Evolutionary conservation across 2,888 invertebrate species (phyloP), one percentile per base, ranked within the genome.

Genomic region (Athetis lepigone): DNA sequence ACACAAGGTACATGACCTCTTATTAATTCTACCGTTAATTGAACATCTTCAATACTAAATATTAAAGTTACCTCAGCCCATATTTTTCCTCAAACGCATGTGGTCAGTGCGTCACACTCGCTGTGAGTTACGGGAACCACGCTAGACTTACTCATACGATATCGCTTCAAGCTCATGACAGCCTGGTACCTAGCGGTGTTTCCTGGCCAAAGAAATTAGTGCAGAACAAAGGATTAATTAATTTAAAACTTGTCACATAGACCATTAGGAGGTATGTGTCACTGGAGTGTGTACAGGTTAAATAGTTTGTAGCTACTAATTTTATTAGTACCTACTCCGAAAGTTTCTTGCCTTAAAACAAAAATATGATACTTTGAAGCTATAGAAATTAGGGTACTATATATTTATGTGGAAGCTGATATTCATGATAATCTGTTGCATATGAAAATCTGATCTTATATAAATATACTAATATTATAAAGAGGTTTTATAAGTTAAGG

Each of bases 21-120:
- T 54, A 21, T 29, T 55, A 37, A 25, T 40, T 37, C 9, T 21
- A 25, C 45, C 21, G 25, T 23, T 51, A 33, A 62, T 51, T 46
- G n/a, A 13, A 42, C 9, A 56, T 19, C n/a, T 29, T 13, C n/a
- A 50, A 27, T n/a, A 33, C 39, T 21, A 47, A 13, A 43, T 39
- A 21, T 11, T 11, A 37, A 47, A 7, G 11, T 27, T 18, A 21
- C 23, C 19, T 9, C n/a, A 46, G 36, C 47, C 57, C 13, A 36
- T 18, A n/a, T 23, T 75, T 79, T 68, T 74, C 77, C 79, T 75
- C 46, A 62, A 69, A 36, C 16, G 42, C 29, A 40, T 74, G 83
- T 60, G 81, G 84, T 79, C 23, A 43, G 21, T 81, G 80, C 73
- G 85, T 85, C 85, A 83, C 81, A 79, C 27, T 37, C 60, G 43